These are phyloP conservation scores for Rhagonycha fulva DNA, from an alignment of 2,888 invertebrate genomes.

Conservation along the genomic window DNA sequence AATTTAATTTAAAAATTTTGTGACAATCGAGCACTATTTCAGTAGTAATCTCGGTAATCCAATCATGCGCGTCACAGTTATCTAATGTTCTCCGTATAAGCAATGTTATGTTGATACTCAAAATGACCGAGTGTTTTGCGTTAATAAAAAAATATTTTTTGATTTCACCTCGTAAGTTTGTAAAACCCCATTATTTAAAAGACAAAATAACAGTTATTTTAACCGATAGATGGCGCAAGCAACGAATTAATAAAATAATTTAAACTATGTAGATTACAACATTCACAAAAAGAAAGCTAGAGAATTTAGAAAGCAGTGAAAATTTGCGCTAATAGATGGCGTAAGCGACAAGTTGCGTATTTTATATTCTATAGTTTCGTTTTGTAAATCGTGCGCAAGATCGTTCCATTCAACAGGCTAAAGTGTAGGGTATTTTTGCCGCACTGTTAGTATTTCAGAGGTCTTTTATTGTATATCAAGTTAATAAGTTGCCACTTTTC, in stretches of 20 bases:
- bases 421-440: slow-evolving; percentile 20
- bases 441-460: slow-evolving; percentile 18
- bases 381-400: slow-evolving; percentile 16
- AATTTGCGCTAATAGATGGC: neutral
- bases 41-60: too few relatives aligned
- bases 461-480: slow-evolving; percentile 3
- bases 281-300: neutral
- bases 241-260: neutral
- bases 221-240: neutral
- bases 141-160: too few relatives aligned
- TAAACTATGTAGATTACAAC: neutral
- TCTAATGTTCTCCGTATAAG: too few relatives aligned
- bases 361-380: neutral
- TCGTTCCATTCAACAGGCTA: slow-evolving; percentile 26
- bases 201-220: neutral
- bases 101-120: too few relatives aligned
- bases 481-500: neutral
- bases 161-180: too few relatives aligned
- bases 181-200: too few relatives aligned
- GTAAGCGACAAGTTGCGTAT: neutral
- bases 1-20: too few relatives aligned
- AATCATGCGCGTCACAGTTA: too few relatives aligned
- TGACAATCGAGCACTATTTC: too few relatives aligned
- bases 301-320: neutral
- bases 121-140: too few relatives aligned